phyloP scores from a whole-genome alignment of 35 echinoderm and acorn worm species.

The Heliocidaris erythrogramma region DNA sequence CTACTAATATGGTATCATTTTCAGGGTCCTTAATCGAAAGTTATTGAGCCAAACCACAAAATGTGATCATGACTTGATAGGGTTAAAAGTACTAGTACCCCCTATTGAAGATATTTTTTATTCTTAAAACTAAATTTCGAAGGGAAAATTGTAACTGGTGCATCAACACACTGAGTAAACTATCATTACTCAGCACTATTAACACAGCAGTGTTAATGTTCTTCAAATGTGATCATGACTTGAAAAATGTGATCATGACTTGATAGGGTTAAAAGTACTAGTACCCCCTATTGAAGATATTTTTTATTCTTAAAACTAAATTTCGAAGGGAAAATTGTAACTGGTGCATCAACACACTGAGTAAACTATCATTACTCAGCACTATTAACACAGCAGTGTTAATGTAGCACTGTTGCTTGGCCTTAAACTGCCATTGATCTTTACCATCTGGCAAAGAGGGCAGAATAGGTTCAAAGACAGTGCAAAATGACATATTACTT shows the following conservation, averaged over 20 bases:
- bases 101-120: too few relatives aligned
- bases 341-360: not conserved
- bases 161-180: not conserved
- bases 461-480: slow-evolving; percentile 63
- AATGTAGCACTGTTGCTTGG: slow-evolving; percentile 72
- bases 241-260: too few relatives aligned
- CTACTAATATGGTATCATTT: too few relatives aligned
- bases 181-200: not conserved
- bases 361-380: not conserved
- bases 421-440: not conserved
- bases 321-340: not conserved
- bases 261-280: too few relatives aligned
- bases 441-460: slow-evolving; percentile 5
- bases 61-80: too few relatives aligned
- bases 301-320: too few relatives aligned
- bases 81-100: too few relatives aligned
- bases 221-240: too few relatives aligned
- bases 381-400: not conserved
- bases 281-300: too few relatives aligned
- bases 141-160: not conserved
- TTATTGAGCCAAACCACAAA: too few relatives aligned
- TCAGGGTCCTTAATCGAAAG: too few relatives aligned
- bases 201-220: slow-evolving; percentile 21
- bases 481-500: not conserved
- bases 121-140: too few relatives aligned